These are phyloP conservation scores for Lota lota DNA, from an alignment of 2,113 vertebrate genomes.

Conservation along the genomic window DNA sequence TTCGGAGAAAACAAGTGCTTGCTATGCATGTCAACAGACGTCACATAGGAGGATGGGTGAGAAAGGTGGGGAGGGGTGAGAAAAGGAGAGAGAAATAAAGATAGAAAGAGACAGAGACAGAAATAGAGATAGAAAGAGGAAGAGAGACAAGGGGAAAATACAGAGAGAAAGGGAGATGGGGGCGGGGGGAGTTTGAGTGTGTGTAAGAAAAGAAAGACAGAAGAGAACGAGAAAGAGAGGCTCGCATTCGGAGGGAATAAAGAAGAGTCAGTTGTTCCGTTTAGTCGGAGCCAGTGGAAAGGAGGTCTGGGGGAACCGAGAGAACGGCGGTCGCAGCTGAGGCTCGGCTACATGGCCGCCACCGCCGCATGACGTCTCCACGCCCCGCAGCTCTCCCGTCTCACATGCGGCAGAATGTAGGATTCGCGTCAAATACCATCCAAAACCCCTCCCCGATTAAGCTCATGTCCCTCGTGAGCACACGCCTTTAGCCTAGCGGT, in stretches of 20 bases:
- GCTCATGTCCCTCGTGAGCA: too few species aligned
- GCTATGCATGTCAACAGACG: conserved; percentile 41
- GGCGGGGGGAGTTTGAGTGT: conserved; percentile 25
- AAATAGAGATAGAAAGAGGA: too few species aligned
- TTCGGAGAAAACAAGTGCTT: conserved; percentile 45
- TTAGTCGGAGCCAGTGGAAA: conserved; percentile 61
- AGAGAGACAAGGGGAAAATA: too few species aligned
- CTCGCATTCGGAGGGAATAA: conserved; percentile 36
- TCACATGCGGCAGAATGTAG: conserved; percentile 23
- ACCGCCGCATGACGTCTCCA: conserved; percentile 31
- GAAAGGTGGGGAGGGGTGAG: too few species aligned
- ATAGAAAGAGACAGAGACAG: too few species aligned
- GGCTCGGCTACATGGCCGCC: conserved; percentile 40
- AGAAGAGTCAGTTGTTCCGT: conserved; percentile 67
- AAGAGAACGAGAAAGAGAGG: conserved; percentile 31
- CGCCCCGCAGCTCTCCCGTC: conserved; percentile 7
- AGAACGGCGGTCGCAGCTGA: conserved; percentile 39
- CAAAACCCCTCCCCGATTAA: conserved; percentile 30
- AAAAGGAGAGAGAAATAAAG: too few species aligned
- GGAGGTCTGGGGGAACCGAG: conserved; percentile 47
- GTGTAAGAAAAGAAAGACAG: too few species aligned
- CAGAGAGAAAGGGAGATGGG: too few species aligned
- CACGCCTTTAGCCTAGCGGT: too few species aligned
- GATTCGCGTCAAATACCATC: background rate
- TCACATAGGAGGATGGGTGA: conserved; percentile 11